Percentiles rank a stretch among this genome's conserved stretches.
phyloP scores from a whole-genome alignment of 2,797 vertebrate species.

The Notoglanidium macrostoma region DNA sequence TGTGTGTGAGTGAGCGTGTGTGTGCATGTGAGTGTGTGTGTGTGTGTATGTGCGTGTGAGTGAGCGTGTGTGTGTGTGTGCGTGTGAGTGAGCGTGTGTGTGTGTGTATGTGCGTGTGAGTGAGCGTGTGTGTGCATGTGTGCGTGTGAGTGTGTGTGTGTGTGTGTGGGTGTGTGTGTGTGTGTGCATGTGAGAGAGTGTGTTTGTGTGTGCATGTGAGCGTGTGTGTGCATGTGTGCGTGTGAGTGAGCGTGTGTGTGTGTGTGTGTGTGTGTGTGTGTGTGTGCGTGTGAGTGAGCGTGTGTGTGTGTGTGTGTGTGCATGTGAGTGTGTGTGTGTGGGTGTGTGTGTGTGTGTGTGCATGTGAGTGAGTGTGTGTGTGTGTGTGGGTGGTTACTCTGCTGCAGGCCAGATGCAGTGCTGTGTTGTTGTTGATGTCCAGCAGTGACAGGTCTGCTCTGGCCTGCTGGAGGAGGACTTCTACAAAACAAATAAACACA shows the following conservation, averaged over 20 bases:
- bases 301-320: no score
- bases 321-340: not conserved
- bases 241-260: no score
- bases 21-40: not conserved
- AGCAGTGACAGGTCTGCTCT: constrained; percentile 94
- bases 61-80: not conserved
- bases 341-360: not conserved
- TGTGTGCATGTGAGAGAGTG: not conserved
- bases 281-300: not conserved
- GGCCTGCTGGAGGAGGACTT: constrained; percentile 90
- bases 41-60: not conserved
- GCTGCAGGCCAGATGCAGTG: constrained; percentile 98
- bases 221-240: no score
- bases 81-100: not conserved
- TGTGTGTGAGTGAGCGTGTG: no score
- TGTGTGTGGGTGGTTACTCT: constrained; percentile 75
- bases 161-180: not conserved
- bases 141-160: not conserved
- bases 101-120: no score
- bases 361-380: not conserved
- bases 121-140: no score
- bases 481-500: constrained; percentile 55
- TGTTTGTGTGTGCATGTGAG: not conserved
- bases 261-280: no score
- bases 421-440: constrained; percentile 95